These are phyloP conservation scores for Eristalis pertinax DNA, from an alignment of 2,888 invertebrate species.

Conservation along the genomic window DNA sequence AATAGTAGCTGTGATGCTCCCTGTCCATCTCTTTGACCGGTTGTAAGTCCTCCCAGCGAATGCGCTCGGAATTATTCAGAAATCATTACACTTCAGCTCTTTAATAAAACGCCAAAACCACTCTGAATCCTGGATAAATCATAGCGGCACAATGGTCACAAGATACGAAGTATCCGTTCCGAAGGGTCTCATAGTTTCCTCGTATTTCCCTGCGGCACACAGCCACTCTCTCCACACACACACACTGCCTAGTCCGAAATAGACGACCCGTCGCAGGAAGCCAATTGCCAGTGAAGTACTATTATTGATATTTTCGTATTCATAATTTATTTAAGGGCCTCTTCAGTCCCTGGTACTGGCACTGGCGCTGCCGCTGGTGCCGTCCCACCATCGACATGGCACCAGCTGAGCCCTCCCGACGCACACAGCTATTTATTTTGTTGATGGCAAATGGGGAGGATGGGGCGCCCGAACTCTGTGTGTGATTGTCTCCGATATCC, in stretches of 20 bases:
- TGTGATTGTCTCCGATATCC: constrained; percentile 20
- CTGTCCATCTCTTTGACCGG: constrained; percentile 18
- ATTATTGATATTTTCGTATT: constrained; percentile 72
- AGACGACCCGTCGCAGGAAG: constrained; percentile 20
- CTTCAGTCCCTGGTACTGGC: not conserved
- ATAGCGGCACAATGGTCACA: constrained; percentile 44
- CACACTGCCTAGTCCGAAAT: not conserved
- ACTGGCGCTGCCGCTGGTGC: constrained; percentile 30
- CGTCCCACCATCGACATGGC: constrained; percentile 12
- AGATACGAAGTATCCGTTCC: constrained; percentile 24
- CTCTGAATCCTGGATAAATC: constrained; percentile 64
- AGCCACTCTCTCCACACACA: not conserved
- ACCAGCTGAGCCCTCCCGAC: constrained; percentile 63
- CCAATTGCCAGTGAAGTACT: constrained; percentile 68
- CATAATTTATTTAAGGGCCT: constrained; percentile 69
- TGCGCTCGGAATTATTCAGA: constrained; percentile 47
- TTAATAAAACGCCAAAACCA: constrained; percentile 71
- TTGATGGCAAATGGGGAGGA: constrained; percentile 18
- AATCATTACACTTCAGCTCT: constrained; percentile 68
- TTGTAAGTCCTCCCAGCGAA: constrained; percentile 29
- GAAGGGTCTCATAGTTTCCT: constrained; percentile 25
- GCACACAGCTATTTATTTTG: constrained; percentile 58
- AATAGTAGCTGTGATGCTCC: no score
- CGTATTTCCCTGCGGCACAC: constrained; percentile 49
- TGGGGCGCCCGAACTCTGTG: not conserved